Conservation (phyloP, 2,113 vertebrate genomes). For the Gavia stellata region DNA sequence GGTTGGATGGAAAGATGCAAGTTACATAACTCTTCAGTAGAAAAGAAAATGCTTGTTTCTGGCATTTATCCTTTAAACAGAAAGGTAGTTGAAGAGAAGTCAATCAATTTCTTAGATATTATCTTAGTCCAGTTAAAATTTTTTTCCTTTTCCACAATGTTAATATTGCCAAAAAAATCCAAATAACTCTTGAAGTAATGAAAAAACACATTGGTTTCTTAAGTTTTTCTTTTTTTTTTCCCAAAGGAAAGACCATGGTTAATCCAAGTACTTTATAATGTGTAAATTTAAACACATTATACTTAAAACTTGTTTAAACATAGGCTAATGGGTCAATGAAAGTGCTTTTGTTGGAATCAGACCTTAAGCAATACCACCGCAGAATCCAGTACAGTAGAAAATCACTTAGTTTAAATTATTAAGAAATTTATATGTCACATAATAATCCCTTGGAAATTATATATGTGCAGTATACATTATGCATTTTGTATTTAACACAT, state of each 20-base stretch:
- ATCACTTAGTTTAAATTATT: not conserved
- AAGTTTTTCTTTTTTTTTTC: not conserved
- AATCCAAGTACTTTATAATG: not conserved
- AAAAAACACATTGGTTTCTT: not conserved
- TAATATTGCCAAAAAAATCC: not conserved
- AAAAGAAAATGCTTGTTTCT: not conserved
- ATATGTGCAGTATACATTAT: not conserved
- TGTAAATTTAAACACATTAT: not conserved
- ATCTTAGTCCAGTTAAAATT: not conserved
- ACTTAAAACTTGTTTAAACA: not conserved
- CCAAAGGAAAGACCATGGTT: not conserved
- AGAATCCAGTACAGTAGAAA: not conserved
- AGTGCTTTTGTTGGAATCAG: not conserved
- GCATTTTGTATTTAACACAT: not conserved
- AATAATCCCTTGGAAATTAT: not conserved
- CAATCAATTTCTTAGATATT: not conserved
- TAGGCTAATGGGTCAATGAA: not conserved
- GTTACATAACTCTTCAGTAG: not conserved
- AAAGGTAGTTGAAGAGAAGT: not conserved
- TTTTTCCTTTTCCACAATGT: not conserved
- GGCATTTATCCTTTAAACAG: not conserved
- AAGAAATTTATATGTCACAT: not conserved
- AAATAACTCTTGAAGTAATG: not conserved
- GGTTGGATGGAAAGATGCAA: not conserved
- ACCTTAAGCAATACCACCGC: not conserved